Evolutionary conservation across 2,888 invertebrate species (phyloP), one percentile per base, ranked within the genome.

Genomic region (Metellina segmentata): DNA sequence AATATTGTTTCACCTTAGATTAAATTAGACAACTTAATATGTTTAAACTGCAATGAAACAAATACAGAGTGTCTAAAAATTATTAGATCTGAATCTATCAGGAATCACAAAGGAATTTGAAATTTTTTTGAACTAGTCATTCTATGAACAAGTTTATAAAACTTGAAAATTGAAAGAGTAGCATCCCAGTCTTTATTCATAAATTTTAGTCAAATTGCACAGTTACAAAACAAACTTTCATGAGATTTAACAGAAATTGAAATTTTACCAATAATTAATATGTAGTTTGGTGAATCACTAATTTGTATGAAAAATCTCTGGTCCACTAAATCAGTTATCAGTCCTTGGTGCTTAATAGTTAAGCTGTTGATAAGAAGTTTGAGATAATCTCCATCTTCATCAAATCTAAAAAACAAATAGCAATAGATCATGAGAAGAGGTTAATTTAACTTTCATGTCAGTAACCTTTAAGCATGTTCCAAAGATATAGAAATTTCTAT

Each of bases 241-340:
- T 4, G 4, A 34, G 34, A 34, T 34, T 34, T 34, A 34, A 34
- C 34, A 34, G 34, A 34, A 34, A 34, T 61, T 5, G 4, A 49
- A n/a, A 71, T 16, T 75, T 72, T 81, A 88, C 88, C 88, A 75
- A 88, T 51, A 75, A 8, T 88, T 75, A 81, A 69, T 53, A 88
- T 48, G 13, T 51, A 53, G 4, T 48, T 9, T 7, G 72, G 16
- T 20, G 53, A 9, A 69, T 20, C 52, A 74, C 53, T 81, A 13
- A 69, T 74, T 75, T 81, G 75, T 49, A 88, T 61, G 49, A 81
- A 88, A 48, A 81, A 69, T 49, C 75, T 81, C 48, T 52, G 81
- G 16, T 49, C 34, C 2, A 88, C 75, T 81, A 88, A 81, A 75
- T 88, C 88, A 61, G 75, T 81, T 9, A 81, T 88, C 5, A 88